Evolutionary conservation across 1,140 invertebrate species (phyloP).

Genomic region (Neoseiulus cucumeris): DNA sequence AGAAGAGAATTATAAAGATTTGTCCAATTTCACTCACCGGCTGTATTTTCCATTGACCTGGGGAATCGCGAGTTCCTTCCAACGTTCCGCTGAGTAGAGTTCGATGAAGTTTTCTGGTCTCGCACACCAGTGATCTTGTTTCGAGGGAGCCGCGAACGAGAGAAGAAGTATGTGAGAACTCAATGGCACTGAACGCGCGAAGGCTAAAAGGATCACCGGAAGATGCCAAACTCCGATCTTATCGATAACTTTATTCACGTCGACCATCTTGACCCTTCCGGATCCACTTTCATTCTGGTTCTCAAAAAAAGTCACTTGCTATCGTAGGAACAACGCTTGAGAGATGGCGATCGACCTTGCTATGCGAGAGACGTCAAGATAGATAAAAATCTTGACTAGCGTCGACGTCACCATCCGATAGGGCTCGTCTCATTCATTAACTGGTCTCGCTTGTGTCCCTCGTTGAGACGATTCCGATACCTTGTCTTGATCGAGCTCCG

Average conservation of each 20-base stretch:
- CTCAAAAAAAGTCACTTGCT: too few relatives aligned
- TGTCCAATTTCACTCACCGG: not conserved
- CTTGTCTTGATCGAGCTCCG: too few relatives aligned
- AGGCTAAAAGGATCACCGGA: not conserved
- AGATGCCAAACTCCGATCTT: not conserved
- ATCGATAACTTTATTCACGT: not conserved
- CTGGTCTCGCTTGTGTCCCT: too few relatives aligned
- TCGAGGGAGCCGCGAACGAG: not conserved
- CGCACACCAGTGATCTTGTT: constrained; percentile 9
- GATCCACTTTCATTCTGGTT: too few relatives aligned
- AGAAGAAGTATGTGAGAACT: not conserved
- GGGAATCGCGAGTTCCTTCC: not conserved
- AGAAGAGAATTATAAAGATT: too few relatives aligned
- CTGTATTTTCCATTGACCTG: not conserved
- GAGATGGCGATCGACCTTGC: too few relatives aligned
- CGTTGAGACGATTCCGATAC: too few relatives aligned
- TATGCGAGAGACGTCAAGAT: too few relatives aligned
- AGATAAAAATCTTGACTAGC: too few relatives aligned
- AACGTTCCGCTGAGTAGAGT: not conserved
- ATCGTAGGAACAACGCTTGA: too few relatives aligned
- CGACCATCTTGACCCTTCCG: not conserved
- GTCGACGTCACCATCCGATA: too few relatives aligned
- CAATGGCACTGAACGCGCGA: not conserved
- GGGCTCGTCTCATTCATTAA: too few relatives aligned
- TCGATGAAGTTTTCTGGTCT: not conserved